phyloP scores from a whole-genome alignment of 2,113 vertebrate genomes.

The Gadus chalcogrammus region DNA sequence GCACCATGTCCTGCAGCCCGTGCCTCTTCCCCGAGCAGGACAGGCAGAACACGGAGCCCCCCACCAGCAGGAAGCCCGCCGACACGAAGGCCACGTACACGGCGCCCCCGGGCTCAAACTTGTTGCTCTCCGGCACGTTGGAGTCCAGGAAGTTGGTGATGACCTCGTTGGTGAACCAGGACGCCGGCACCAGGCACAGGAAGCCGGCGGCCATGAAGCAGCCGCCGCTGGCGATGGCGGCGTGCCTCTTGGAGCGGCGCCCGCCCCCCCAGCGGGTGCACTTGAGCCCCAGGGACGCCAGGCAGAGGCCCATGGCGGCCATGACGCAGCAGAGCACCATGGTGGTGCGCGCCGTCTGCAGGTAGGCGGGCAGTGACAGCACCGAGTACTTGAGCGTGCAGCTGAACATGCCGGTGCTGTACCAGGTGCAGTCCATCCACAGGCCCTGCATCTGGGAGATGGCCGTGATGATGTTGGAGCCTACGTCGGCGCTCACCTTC shows the following conservation, averaged over 20 bases:
- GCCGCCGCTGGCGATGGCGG: slow-evolving; percentile 81
- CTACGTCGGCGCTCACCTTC: slow-evolving; percentile 86
- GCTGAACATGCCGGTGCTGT: slow-evolving; percentile 97
- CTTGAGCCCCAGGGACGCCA: slow-evolving; percentile 85
- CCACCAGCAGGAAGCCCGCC: slow-evolving; percentile 79
- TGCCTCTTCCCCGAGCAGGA: slow-evolving; percentile 80
- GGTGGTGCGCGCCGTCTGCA: slow-evolving; percentile 88
- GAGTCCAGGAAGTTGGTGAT: slow-evolving; percentile 86
- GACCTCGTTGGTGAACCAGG: slow-evolving; percentile 92
- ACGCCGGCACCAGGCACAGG: slow-evolving; percentile 83
- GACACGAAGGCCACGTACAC: slow-evolving; percentile 90
- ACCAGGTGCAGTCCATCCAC: slow-evolving; percentile 99
- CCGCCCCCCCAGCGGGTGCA: slow-evolving; percentile 88
- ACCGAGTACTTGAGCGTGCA: slow-evolving; percentile 87
- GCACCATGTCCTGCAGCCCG: slow-evolving; percentile 72
- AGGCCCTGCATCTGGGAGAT: slow-evolving; percentile 90
- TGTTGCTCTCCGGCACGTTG: slow-evolving; percentile 85
- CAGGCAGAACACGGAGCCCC: slow-evolving; percentile 88
- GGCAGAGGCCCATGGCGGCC: slow-evolving; percentile 84
- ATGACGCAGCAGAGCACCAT: slow-evolving; percentile 92
- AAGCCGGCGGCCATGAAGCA: slow-evolving; percentile 84
- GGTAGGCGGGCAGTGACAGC: slow-evolving; percentile 83
- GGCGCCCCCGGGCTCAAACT: slow-evolving; percentile 89
- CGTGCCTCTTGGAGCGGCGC: slow-evolving; percentile 77
- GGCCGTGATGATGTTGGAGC: slow-evolving; percentile 88